Percentiles rank a stretch among this genome's conserved stretches.
phyloP scores from a whole-genome alignment of 2,888 invertebrate species.

The Deilephila elpenor region DNA sequence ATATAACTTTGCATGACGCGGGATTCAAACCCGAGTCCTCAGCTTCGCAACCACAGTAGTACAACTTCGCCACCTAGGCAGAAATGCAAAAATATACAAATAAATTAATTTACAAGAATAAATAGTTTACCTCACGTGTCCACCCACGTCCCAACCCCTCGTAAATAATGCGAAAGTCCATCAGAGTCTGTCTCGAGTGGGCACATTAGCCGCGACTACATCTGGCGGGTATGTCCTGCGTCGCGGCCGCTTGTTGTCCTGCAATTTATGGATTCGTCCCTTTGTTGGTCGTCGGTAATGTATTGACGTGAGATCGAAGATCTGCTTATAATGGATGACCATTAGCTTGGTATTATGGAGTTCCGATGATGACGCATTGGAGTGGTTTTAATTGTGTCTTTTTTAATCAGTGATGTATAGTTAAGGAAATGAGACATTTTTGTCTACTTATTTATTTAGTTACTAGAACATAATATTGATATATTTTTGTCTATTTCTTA shows the following conservation, averaged over 20 bases:
- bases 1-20: too few relatives aligned
- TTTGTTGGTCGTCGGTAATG: constrained; percentile 59
- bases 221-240: constrained; percentile 53
- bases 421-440: too few relatives aligned
- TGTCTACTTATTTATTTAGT: too few relatives aligned
- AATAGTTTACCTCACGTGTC: neutral
- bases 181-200: constrained; percentile 39
- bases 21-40: too few relatives aligned
- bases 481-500: too few relatives aligned
- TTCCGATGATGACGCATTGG: constrained; percentile 4
- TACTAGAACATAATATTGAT: too few relatives aligned
- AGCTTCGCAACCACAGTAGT: too few relatives aligned
- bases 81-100: neutral
- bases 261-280: constrained; percentile 68
- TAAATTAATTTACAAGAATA: neutral
- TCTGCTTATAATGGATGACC: constrained; percentile 57
- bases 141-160: neutral
- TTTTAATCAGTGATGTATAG: neutral
- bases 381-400: neutral
- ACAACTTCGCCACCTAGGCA: too few relatives aligned
- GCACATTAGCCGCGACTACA: constrained; percentile 41
- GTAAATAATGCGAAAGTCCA: constrained; percentile 24
- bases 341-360: constrained; percentile 33
- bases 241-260: constrained; percentile 58
- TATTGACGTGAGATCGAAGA: constrained; percentile 67